These are phyloP conservation scores for Cygnus buccinator DNA, from an alignment of 2,113 vertebrate species.

Conservation along the genomic window DNA sequence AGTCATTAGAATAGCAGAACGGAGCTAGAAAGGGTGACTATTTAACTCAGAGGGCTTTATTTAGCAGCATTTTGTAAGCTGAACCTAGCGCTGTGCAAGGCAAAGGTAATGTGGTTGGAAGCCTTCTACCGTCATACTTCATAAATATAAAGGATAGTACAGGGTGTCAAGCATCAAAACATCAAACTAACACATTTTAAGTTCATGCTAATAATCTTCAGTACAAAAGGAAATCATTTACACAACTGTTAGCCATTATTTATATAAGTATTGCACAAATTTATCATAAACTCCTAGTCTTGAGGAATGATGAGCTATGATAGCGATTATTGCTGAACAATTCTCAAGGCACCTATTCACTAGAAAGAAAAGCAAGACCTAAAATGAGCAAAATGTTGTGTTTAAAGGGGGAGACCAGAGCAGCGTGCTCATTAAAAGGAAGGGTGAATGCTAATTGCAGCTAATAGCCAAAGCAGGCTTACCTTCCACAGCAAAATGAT, in stretches of 20 bases:
- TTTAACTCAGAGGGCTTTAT: not conserved
- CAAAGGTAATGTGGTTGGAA: not conserved
- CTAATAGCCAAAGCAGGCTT: not conserved
- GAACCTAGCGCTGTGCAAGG: not conserved
- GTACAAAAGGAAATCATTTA: not conserved
- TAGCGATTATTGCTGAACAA: not conserved
- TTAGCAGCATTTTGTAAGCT: not conserved
- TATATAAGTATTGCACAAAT: not conserved
- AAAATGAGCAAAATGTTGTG: not conserved
- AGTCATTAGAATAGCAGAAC: not conserved
- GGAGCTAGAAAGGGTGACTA: not conserved
- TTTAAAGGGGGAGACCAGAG: not conserved
- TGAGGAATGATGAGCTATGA: not conserved
- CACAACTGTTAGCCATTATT: not conserved
- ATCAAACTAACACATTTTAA: not conserved
- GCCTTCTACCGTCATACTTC: not conserved
- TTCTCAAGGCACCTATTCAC: conserved; percentile 6
- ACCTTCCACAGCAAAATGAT: not conserved
- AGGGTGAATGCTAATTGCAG: not conserved
- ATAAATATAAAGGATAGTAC: not conserved
- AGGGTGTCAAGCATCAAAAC: not conserved
- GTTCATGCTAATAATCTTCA: not conserved
- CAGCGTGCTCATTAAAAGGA: not conserved
- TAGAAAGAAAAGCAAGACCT: not conserved
- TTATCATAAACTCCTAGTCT: not conserved